Base-by-base conservation (phyloP, 2,113 vertebrate genomes). In the Paracanthobrama guichenoti region DNA sequence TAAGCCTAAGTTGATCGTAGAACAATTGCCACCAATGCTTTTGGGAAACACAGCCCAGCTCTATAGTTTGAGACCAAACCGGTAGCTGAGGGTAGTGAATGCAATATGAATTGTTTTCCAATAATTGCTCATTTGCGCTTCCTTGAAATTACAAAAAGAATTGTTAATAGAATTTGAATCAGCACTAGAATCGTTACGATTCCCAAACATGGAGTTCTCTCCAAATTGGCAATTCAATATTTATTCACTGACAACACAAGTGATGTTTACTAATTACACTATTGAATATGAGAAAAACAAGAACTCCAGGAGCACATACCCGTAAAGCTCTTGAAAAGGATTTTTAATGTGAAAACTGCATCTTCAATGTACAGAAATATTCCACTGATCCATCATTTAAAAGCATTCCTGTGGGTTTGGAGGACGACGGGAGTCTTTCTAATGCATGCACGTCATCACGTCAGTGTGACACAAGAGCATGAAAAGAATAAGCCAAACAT, bases 191-290 rank as follows among this genome's bases (percentile, higher is more conserved):
- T 18, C 8, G 1, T 53, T 50, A 8, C 28, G 16, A 53, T 75
- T 69, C n/a, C 31, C 35, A 88, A 87, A 90, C 90, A 91, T 88
- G 88, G 88, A 90, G 85, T 82, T 72, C 81, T 86, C 91, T 87
- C 86, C 85, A 87, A 90, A 90, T 81, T 77, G 6, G 81, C 60
- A 83, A 88, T 86, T 81, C 88, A 14, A 20, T 91, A 81, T 90
- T 94, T 90, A 93, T 82, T 92, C 87, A 86, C 91, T 83, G 85
- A 82, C 82, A 88, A 84, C 60, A 8, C 5, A n/a, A 14, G 79
- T 79, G 60, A 79, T 80, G 74, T 11, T 50, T 85, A 74, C 55
- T 57, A 67, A 66, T 79, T 85, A 79, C 57, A 39, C 48, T 53
- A n/a, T 79, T 10, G 6, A 55, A 13, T 18, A 24, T 20, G 6